Evolutionary conservation across 2,113 vertebrate genomes (phyloP), one percentile per base, ranked within the genome.

Genomic region (Taurulus bubalis): DNA sequence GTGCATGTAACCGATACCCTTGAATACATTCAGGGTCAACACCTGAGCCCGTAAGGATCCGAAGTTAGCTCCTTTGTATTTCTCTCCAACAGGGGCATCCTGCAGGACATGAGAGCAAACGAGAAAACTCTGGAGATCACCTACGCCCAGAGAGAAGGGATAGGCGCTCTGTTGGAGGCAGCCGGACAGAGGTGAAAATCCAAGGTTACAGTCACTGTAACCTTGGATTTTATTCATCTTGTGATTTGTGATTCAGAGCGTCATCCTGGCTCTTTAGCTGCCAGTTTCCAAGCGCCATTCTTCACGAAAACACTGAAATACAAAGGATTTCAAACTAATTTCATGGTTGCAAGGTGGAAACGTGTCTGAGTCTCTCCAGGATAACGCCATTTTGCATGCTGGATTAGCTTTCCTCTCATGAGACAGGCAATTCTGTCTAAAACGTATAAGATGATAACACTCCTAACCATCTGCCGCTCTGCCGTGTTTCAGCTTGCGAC

Each of bases 161-260:
- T 96, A 0, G 36, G 91, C 2, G 42, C 82, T 15, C 78, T 96
- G 77, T 74, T 96, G 90, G 92, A 95, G 74, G 93, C 94, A 30
- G 94, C 94, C 14, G 96, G 93, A 69, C 80, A 66, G 64, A 96
- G 95, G 96, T 96, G 38, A 32, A 32, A 32, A 32, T 32, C 30
- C 49, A n/a, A n/a, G n/a, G n/a, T n/a, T n/a, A n/a, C n/a, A n/a
- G 58, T 71, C 10, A 22, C 14, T 62, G 26, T 55, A 16, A 38
- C 59, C 30, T 72, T 62, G 75, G 3, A 6, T 42, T 58, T 24
- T 11, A 36, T n/a, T n/a, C 51, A 53, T 9, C 51, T 55, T 12
- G 10, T 53, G 51, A 6, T 45, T 45, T 45, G 14, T 4, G 40
- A 12, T 24, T 47, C 18, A 58, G n/a, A 47, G 26, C 53, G 22